These are phyloP conservation scores for Meda fulgida DNA, from an alignment of 2,797 vertebrate species.

Conservation along the genomic window DNA sequence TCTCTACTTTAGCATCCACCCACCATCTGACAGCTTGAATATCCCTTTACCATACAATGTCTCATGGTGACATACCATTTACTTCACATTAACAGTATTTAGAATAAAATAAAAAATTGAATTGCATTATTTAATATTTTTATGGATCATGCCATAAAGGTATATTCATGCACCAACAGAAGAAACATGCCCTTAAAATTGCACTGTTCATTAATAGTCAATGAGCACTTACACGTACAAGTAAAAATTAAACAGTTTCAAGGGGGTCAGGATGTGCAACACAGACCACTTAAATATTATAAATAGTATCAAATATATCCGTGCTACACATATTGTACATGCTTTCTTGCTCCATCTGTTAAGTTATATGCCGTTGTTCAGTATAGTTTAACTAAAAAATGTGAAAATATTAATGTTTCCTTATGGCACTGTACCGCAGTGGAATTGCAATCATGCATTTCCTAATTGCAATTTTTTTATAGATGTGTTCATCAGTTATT, in stretches of 20 bases:
- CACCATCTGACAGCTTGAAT: conserved; percentile 1
- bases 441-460: background rate
- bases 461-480: background rate
- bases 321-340: background rate
- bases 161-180: background rate
- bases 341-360: background rate
- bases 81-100: background rate
- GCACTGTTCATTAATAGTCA: background rate
- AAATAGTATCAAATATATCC: background rate
- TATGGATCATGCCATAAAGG: background rate
- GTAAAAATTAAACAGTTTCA: background rate
- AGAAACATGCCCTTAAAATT: background rate
- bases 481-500: background rate
- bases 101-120: background rate
- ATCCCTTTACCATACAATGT: background rate
- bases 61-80: background rate
- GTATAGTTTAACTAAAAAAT: background rate
- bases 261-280: background rate
- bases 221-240: background rate
- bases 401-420: background rate
- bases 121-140: background rate
- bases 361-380: background rate
- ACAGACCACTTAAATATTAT: background rate
- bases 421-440: background rate
- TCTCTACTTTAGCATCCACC: conserved; percentile 47